Conservation (phyloP, 2,113 vertebrate genomes). For the Psephotus haematonotus region DNA sequence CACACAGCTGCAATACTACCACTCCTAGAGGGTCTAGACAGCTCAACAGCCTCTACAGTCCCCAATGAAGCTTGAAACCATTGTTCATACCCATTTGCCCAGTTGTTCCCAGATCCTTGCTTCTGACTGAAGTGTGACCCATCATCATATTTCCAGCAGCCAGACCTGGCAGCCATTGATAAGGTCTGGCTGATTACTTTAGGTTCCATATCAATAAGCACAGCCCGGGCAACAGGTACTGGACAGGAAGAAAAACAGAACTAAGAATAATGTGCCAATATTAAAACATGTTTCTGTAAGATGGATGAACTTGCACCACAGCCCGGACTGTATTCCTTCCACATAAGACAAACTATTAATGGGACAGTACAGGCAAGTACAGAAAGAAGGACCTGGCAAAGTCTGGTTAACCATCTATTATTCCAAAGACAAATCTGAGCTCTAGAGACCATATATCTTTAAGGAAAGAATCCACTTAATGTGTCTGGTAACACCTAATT, state of each 20-base stretch:
- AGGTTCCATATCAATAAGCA: slow-evolving; percentile 96
- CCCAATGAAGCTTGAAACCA: not conserved
- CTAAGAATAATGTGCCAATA: not conserved
- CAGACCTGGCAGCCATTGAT: slow-evolving; percentile 76
- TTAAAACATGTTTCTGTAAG: not conserved
- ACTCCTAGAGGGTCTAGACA: not conserved
- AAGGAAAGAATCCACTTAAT: not conserved
- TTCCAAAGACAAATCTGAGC: not conserved
- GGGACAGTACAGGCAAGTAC: not conserved
- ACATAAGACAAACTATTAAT: not conserved
- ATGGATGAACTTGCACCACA: fast-evolving
- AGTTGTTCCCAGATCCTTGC: slow-evolving; percentile 97
- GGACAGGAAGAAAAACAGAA: not conserved
- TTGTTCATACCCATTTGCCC: slow-evolving; percentile 90
- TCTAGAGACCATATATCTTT: not conserved
- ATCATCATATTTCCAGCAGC: slow-evolving; percentile 85
- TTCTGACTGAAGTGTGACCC: slow-evolving; percentile 88
- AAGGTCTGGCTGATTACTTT: slow-evolving; percentile 91
- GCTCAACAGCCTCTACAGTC: not conserved
- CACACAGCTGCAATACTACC: not conserved
- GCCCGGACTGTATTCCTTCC: not conserved
- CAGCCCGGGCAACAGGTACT: slow-evolving; percentile 84
- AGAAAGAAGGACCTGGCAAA: not conserved
- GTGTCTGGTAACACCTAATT: not conserved
- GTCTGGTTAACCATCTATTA: not conserved